A percentile compares a stretch with the other conserved stretches of the same genome.
Evolutionary conservation across 30 jellyfish, hydroid and myxozoan species (phyloP).

Genomic region (Chrysaora quinquecirrha): DNA sequence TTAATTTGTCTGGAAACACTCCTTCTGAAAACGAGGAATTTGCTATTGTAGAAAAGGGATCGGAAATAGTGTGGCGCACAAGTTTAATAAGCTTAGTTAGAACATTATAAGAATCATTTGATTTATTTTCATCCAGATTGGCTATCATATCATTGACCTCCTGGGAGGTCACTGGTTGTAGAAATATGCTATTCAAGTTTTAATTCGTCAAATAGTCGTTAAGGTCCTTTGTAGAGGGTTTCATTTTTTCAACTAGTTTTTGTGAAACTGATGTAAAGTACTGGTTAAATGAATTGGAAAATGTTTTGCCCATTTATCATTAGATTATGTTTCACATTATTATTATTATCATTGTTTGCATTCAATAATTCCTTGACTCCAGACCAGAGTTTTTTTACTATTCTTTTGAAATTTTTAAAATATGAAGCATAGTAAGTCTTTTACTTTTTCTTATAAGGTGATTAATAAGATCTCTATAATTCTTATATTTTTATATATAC

Average conservation of each 20-base stretch:
- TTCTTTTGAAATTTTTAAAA: constrained; percentile 8
- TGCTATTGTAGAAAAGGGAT: constrained; percentile 30
- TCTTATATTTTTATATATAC: not conserved
- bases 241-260: constrained; percentile 15
- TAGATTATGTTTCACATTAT: not conserved
- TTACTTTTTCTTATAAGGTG: constrained; percentile 13
- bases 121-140: constrained; percentile 17
- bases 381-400: constrained; percentile 6
- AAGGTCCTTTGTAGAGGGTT: constrained; percentile 7
- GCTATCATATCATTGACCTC: constrained; percentile 24
- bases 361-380: constrained; percentile 18
- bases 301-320: constrained; percentile 15
- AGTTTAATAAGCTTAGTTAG: constrained; percentile 16
- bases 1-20: constrained; percentile 28
- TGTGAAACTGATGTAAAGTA: constrained; percentile 21
- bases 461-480: constrained; percentile 21
- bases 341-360: not conserved
- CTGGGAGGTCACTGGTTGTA: constrained; percentile 37
- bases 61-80: constrained; percentile 12
- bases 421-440: constrained; percentile 1
- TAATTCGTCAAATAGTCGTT: not conserved
- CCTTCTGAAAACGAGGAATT: constrained; percentile 39
- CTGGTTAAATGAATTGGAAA: not conserved
- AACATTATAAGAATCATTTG: constrained; percentile 25
- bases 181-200: not conserved